phyloP scores from a whole-genome alignment of 2,797 vertebrate genomes.

The Leptodactylus fallax region DNA sequence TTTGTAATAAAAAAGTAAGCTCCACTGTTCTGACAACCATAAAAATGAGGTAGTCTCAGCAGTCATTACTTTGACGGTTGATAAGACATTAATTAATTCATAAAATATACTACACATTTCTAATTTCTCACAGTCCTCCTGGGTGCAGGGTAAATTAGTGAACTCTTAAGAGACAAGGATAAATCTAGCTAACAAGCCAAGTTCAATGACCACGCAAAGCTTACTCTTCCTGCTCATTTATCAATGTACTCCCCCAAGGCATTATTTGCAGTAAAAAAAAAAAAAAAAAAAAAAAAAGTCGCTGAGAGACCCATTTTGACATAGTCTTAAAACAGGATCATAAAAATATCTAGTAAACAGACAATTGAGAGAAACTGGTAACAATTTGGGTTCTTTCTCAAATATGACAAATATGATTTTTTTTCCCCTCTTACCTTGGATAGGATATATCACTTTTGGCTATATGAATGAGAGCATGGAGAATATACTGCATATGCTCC shows the following conservation, averaged over 20 bases:
- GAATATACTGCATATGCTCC: too few species aligned
- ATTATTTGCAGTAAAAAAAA: neutral
- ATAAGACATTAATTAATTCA: slow-evolving; percentile 38
- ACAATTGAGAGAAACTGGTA: too few species aligned
- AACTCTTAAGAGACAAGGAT: slow-evolving; percentile 20
- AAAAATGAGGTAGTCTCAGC: neutral
- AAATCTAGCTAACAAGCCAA: slow-evolving; percentile 9
- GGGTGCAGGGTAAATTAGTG: neutral
- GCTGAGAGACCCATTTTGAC: neutral
- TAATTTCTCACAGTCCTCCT: slow-evolving; percentile 34
- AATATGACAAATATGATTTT: too few species aligned
- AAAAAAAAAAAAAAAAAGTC: neutral
- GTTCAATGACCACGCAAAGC: slow-evolving; percentile 39
- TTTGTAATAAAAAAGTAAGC: slow-evolving; percentile 15
- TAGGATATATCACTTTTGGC: too few species aligned
- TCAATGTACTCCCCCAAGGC: slow-evolving; percentile 27
- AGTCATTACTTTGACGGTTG: neutral
- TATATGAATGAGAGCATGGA: neutral
- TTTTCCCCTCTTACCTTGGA: too few species aligned
- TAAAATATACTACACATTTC: slow-evolving; percentile 26
- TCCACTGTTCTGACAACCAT: neutral
- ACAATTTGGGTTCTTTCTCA: too few species aligned
- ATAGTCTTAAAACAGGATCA: neutral
- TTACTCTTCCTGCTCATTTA: slow-evolving; percentile 49
- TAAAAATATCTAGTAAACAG: neutral